Evolutionary conservation across 1,140 invertebrate genomes (phyloP), one percentile per base, ranked within the genome.

Genomic region (Eumeta japonica): DNA sequence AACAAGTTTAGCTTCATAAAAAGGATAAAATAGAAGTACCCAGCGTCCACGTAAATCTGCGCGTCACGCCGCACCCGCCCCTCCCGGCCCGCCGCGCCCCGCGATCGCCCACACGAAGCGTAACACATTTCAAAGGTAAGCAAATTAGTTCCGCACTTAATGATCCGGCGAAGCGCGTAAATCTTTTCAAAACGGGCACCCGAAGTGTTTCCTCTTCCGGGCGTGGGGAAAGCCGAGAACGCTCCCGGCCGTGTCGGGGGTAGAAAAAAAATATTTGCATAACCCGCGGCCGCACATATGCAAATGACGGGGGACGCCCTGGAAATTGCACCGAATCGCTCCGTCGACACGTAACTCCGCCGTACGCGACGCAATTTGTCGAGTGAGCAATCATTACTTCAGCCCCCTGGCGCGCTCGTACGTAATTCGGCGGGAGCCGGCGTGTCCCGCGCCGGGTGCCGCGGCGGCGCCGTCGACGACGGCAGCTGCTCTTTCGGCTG

Each of bases 51-150:
- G 15, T 18, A 49, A 66, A 67, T 66, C 55, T 61, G 57, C 63
- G 64, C 67, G 70, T 70, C 65, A 66, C 58, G 64, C 55, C 60
- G 57, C 63, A 66, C 67, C 70, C 67, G 63, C 64, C 58, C 58
- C 58, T 58, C 64, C 64, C 44, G 58, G 59, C 5, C n/a, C 20
- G 5, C 20, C n/a, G n/a, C 20, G n/a, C 20, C 5, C 20, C 20
- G 55, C 62, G 62, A 68, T 68, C 68, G 66, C 59, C 48, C 62
- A 62, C 55, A 61, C 54, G 60, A 58, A 67, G 62, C 50, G 57
- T 61, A 62, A 66, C 66, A 73, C 68, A 68, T 73, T 70, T 67
- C 64, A 71, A 71, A 71, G 66, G 68, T 71, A 73, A 71, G 64
- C 66, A 71, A 74, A 74, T 74, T 74, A 74, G 64, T 73, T 67